phyloP scores from a whole-genome alignment of 2,888 invertebrate species.

The Argynnis bischoffii region DNA sequence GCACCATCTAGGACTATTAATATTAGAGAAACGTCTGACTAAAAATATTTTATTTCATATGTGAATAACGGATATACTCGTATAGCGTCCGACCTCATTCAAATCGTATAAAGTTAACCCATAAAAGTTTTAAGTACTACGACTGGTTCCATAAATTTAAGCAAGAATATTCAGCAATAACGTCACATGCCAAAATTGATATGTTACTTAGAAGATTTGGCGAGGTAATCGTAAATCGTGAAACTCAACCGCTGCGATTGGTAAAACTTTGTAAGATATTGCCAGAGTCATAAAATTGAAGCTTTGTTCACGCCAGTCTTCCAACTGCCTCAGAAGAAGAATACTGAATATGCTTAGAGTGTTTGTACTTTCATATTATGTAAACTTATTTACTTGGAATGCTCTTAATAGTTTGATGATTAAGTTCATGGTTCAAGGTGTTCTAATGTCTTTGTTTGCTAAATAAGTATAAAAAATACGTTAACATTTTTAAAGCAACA shows the following conservation, averaged over 20 bases:
- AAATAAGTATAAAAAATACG: too few species aligned
- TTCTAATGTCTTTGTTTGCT: too few species aligned
- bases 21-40: not conserved
- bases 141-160: constrained; percentile 28
- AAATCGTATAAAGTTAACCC: constrained; percentile 20
- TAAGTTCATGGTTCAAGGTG: too few species aligned
- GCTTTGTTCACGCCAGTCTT: not conserved
- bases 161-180: constrained; percentile 28
- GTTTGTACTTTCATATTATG: too few species aligned
- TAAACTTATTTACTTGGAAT: too few species aligned
- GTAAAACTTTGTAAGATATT: constrained; percentile 58
- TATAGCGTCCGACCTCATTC: constrained; percentile 1
- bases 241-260: constrained; percentile 58
- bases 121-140: constrained; percentile 36
- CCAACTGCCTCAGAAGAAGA: not conserved
- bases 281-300: constrained; percentile 47
- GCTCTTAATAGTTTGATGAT: too few species aligned
- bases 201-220: constrained; percentile 18
- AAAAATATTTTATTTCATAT: constrained; percentile 3
- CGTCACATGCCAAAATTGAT: constrained; percentile 28
- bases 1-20: not conserved
- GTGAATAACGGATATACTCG: constrained; percentile 1
- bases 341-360: too few species aligned
- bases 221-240: constrained; percentile 61
- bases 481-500: too few species aligned